Evolutionary conservation across 53 echinoderm and acorn worm species (phyloP).

Genomic region (Mesocentrotus franciscanus): DNA sequence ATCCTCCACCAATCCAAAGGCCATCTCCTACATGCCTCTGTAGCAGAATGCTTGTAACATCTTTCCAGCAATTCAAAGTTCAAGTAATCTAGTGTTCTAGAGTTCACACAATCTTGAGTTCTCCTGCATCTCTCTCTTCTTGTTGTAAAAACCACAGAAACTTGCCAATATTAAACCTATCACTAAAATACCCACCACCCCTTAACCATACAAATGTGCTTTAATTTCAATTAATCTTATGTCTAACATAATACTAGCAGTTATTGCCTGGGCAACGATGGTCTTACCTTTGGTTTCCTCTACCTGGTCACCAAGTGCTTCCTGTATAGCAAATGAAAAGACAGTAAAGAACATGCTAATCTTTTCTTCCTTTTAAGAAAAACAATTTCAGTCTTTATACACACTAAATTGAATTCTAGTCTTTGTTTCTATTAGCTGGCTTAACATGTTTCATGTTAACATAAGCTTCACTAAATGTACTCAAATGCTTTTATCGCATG

Average conservation of each 20-base stretch:
- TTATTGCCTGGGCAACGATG: neutral
- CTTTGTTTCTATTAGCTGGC: no score
- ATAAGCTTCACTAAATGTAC: no score
- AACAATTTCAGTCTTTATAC: neutral
- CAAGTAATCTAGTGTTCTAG: no score
- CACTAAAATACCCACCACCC: neutral
- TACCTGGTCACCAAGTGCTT: slow-evolving; percentile 48
- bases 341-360: neutral
- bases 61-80: neutral
- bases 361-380: neutral
- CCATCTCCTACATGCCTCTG: neutral
- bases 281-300: slow-evolving; percentile 48
- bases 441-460: no score
- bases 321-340: slow-evolving; percentile 24
- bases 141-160: slow-evolving; percentile 62
- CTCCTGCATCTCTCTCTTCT: neutral
- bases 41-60: neutral
- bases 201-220: neutral
- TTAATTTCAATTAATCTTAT: neutral
- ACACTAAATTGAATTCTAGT: neutral
- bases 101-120: neutral
- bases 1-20: neutral
- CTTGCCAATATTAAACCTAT: slow-evolving; percentile 27
- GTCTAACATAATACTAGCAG: neutral
- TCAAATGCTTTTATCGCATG: no score